Conservation (phyloP, 2,797 vertebrate genomes). For the Gymnocypris eckloni region DNA sequence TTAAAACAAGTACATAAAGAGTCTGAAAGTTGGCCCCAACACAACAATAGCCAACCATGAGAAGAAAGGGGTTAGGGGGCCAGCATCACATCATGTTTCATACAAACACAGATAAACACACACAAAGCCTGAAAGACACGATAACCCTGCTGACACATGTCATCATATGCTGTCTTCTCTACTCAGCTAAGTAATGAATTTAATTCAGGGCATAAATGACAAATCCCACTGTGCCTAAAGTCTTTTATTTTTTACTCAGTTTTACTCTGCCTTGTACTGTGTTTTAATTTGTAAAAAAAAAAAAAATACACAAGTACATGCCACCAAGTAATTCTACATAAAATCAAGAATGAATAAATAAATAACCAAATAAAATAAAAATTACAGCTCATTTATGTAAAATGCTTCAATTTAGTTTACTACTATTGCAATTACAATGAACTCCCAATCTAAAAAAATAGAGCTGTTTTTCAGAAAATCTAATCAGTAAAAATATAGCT, state of each 20-base stretch:
- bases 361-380: no score
- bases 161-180: slow-evolving; percentile 73
- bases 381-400: no score
- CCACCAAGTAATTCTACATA: no score
- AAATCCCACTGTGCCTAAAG: slow-evolving; percentile 57
- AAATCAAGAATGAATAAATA: no score
- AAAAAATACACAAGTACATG: no score
- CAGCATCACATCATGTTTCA: slow-evolving; percentile 48
- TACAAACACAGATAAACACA: slow-evolving; percentile 22
- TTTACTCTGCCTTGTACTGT: no score
- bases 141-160: slow-evolving; percentile 76
- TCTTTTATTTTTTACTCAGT: no score
- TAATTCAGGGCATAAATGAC: slow-evolving; percentile 76
- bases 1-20: slow-evolving; percentile 65
- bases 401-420: no score
- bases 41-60: slow-evolving; percentile 65
- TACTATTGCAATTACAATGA: neutral
- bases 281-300: no score
- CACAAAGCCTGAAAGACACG: slow-evolving; percentile 72
- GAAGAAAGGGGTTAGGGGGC: slow-evolving; percentile 53
- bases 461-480: no score
- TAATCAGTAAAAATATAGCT: no score
- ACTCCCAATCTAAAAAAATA: no score
- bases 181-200: slow-evolving; percentile 72
- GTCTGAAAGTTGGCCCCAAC: slow-evolving; percentile 59